These are phyloP conservation scores for Ataeniobius toweri DNA, from an alignment of 2,797 vertebrate species.

Conservation along the genomic window DNA sequence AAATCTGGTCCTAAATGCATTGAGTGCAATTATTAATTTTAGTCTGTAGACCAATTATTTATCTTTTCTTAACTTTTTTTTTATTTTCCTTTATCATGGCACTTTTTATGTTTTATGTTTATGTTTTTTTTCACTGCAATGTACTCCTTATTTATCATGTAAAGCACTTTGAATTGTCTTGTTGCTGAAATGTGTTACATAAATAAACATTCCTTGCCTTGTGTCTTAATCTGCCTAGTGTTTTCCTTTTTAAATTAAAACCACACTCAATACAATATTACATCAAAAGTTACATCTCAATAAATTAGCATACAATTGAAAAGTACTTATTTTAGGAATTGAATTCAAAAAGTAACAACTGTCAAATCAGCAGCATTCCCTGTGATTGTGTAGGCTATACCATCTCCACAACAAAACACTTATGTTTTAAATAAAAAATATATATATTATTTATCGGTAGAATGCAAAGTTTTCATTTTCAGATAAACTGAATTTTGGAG, in stretches of 20 bases:
- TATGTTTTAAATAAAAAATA: background rate
- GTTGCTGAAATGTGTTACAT: too few relatives aligned
- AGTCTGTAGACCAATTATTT: too few relatives aligned
- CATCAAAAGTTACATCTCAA: background rate
- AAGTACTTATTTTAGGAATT: background rate
- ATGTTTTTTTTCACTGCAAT: too few relatives aligned
- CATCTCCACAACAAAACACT: background rate
- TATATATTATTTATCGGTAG: too few relatives aligned
- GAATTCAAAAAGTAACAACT: background rate
- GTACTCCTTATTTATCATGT: too few relatives aligned
- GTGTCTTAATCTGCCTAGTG: background rate
- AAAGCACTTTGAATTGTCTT: too few relatives aligned
- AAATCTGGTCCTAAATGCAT: too few relatives aligned
- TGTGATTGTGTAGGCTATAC: background rate
- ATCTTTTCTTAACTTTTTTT: too few relatives aligned
- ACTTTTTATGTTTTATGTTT: too few relatives aligned
- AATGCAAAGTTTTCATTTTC: background rate
- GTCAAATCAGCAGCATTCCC: background rate
- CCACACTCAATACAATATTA: background rate
- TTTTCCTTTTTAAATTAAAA: background rate
- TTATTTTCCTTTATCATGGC: too few relatives aligned
- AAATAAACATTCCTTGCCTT: too few relatives aligned
- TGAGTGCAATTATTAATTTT: too few relatives aligned
- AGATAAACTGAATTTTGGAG: background rate
- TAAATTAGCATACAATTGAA: background rate